Evolutionary conservation across 1,140 invertebrate species (phyloP), one percentile per base, ranked within the genome.

Genomic region (Megathymus violae): DNA sequence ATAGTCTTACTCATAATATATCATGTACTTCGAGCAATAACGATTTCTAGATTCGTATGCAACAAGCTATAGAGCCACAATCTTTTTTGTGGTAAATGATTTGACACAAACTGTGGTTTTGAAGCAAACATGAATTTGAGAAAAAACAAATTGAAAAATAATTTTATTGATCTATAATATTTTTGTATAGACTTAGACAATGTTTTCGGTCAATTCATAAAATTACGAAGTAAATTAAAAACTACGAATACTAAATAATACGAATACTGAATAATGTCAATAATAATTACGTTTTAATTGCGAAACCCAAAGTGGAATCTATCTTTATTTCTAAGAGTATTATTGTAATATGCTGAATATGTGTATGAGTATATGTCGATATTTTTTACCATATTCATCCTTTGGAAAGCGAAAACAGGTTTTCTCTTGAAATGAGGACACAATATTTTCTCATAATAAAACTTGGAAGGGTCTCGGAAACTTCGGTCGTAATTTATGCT

Each of bases 401-500:
- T 44, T 58, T 63, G 50, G 63, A 59, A 46, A 50, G 34, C 31
- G 27, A 47, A 52, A 46, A 36, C 25, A 50, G 31, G n/a, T 62
- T 62, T 61, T 14, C 17, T 34, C 51, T 46, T 16, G 5, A 51
- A 51, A 60, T 70, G 60, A 62, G 38, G 64, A 48, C 19, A 56
- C 64, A 50, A 62, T 66, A 71, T 70, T 70, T 73, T 62, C 69
- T 76, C 51, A 64, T 71, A 67, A 74, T 71, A 71, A 75, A 78
- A 84, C 52, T 74, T 79, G 11, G 68, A 40, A 50, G 52, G 64
- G 66, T 47, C 56, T 65, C n/a, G n/a, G 40, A 38, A 63, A 77
- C 38, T 69, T 59, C 75, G 58, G 78, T 81, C 63, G 70, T 78
- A 82, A 84, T 84, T 82, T 85, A 82, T 78, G 70, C 65, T 76